Evolutionary conservation across 1,140 invertebrate species (phyloP).

Genomic region (Dendrolimus punctatus): DNA sequence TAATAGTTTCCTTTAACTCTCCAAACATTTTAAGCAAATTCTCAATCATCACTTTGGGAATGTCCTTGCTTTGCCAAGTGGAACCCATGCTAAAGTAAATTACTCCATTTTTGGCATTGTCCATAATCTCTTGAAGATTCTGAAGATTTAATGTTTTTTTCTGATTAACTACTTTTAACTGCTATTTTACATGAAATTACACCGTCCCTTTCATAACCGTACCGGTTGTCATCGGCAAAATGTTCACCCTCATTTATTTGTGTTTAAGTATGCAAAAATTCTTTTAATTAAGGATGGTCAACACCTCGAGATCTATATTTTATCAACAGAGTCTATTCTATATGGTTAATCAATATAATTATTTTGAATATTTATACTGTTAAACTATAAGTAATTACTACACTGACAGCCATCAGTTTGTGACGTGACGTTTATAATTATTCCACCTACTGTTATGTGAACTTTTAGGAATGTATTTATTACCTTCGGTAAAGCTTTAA

Average conservation of each 20-base stretch:
- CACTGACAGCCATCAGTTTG: no score
- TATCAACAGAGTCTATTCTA: no score
- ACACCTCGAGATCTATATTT: no score
- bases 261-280: no score
- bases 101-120: constrained; percentile 72
- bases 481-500: constrained; percentile 36
- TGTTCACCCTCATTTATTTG: no score
- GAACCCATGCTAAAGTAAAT: constrained; percentile 79
- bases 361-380: no score
- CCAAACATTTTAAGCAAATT: constrained; percentile 70
- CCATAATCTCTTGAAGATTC: constrained; percentile 71
- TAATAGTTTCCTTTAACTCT: constrained; percentile 73
- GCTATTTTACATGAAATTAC: no score
- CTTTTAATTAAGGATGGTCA: no score
- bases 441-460: neutral
- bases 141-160: constrained; percentile 15
- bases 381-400: no score
- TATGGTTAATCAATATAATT: no score
- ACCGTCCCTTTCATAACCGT: no score
- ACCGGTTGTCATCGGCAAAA: no score
- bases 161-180: neutral
- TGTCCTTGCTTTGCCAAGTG: constrained; percentile 67
- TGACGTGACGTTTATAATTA: neutral
- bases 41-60: constrained; percentile 59
- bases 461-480: neutral